Evolutionary conservation across 1,140 invertebrate species (phyloP).

Genomic region (Euwallacea similis): DNA sequence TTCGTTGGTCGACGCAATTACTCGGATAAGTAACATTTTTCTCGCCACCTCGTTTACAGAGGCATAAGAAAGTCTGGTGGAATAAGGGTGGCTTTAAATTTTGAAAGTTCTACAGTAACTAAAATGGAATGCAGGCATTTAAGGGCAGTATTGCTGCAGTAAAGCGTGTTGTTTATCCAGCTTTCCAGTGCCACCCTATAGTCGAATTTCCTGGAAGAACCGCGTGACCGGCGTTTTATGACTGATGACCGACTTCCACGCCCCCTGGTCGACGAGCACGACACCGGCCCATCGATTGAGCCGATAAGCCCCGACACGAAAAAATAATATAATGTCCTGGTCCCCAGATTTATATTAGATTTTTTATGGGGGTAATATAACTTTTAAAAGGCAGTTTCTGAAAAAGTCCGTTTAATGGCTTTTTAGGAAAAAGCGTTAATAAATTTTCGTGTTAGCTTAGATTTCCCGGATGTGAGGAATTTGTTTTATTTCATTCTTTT

Average conservation of each 20-base stretch:
- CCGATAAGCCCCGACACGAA: slow-evolving; percentile 36
- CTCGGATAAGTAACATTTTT: no score
- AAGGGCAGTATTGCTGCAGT: no score
- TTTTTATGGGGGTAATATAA: slow-evolving; percentile 36
- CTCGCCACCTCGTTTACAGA: no score
- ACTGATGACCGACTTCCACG: slow-evolving; percentile 52
- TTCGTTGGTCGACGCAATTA: no score
- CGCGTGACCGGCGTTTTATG: slow-evolving; percentile 47
- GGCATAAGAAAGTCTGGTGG: no score
- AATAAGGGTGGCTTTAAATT: background rate
- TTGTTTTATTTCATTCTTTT: no score
- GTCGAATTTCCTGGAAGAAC: slow-evolving; percentile 40
- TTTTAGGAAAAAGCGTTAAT: slow-evolving; percentile 4
- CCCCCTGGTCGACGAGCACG: slow-evolving; percentile 51
- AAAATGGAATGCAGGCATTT: no score
- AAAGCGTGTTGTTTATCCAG: background rate
- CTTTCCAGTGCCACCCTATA: slow-evolving; percentile 20
- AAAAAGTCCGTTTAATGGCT: slow-evolving; percentile 11
- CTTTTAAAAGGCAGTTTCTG: slow-evolving; percentile 30
- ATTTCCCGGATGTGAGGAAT: no score
- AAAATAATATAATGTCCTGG: slow-evolving; percentile 39
- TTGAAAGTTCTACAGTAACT: background rate
- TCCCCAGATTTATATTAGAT: slow-evolving; percentile 35
- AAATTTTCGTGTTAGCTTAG: background rate
- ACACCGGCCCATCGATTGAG: slow-evolving; percentile 42